Base-by-base conservation (phyloP, 2,888 invertebrate genomes). In the Dryobotodes eremita region DNA sequence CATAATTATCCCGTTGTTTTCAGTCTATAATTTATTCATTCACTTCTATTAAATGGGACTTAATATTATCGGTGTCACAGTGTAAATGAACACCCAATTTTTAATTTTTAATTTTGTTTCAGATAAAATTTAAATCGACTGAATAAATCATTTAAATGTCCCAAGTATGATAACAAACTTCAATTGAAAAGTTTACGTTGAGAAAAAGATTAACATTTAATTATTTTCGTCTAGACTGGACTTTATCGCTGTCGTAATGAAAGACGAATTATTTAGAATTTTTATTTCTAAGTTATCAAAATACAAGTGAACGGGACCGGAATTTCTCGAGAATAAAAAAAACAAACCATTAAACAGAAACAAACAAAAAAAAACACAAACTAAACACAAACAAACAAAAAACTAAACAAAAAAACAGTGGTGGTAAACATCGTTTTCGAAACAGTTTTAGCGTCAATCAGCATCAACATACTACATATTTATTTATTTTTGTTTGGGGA, bases 161-260 rank as follows among this genome's bases (percentile, higher is more conserved):
- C 5, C 2, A 50, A 79, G 50, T 42, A 71, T 15, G 23, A 68
- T 64, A 64, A 69, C 6, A 69, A 69, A 69, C n/a, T 66, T 64
- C 17, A 68, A 73, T 76, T 61, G 42, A 80, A 82, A 87, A 86
- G 80, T 86, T 77, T 71, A 50, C 31, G 31, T 64, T 42, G 13
- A 65, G 68, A 79, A 50, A 66, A 61, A 31, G 8, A 62, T 65
- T 59, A 74, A 48, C 26, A 68, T 65, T 82, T 78, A 77, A 80
- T 86, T 79, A 80, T 77, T 72, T 78, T 79, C 68, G 76, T 86
- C 80, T 87, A 84, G 84, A 81, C 84, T 75, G 55, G 26, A 61
- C 26, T 78, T 80, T 77, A 83, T 53, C 57, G 20, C 36, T 68
- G 57, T 46, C 23, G 23, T 69, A 75, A 68, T 73, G 50, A 74